These are phyloP conservation scores for Phaenicophaeus curvirostris DNA, from an alignment of 2,797 vertebrate genomes.

Conservation along the genomic window DNA sequence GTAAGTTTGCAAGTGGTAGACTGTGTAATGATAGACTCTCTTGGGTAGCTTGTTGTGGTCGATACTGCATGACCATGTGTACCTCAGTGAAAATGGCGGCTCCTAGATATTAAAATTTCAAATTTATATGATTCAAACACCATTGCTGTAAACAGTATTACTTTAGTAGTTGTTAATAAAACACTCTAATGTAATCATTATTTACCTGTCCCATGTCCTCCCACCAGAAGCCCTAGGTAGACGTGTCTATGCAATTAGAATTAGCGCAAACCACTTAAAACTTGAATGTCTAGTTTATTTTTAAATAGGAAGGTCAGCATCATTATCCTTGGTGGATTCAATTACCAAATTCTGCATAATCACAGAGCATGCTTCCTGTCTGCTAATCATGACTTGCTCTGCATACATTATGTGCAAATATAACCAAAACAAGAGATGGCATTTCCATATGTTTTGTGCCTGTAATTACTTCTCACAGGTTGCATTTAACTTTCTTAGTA, in stretches of 20 bases:
- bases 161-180: slow-evolving; percentile 23
- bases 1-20: neutral
- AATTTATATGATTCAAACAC: neutral
- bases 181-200: slow-evolving; percentile 29
- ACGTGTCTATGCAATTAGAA: slow-evolving; percentile 49
- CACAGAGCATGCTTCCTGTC: slow-evolving; percentile 46
- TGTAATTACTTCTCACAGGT: slow-evolving; percentile 46
- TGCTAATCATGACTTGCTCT: slow-evolving; percentile 51
- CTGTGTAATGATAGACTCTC: neutral
- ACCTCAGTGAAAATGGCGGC: neutral
- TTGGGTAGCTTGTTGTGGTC: neutral
- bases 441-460: slow-evolving; percentile 57
- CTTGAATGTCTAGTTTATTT: slow-evolving; percentile 70
- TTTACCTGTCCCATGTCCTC: slow-evolving; percentile 34
- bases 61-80: fast-evolving
- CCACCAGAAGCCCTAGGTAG: neutral
- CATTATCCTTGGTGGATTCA: slow-evolving; percentile 73
- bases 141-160: neutral
- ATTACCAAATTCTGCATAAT: slow-evolving; percentile 68
- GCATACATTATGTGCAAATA: slow-evolving; percentile 49
- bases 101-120: neutral
- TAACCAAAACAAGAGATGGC: slow-evolving; percentile 44
- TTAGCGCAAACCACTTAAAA: slow-evolving; percentile 65
- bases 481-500: slow-evolving; percentile 48
- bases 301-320: slow-evolving; percentile 70